Evolutionary conservation across 2,888 invertebrate species (phyloP), one percentile per base, ranked within the genome.

Genomic region (Apotomis capreana): DNA sequence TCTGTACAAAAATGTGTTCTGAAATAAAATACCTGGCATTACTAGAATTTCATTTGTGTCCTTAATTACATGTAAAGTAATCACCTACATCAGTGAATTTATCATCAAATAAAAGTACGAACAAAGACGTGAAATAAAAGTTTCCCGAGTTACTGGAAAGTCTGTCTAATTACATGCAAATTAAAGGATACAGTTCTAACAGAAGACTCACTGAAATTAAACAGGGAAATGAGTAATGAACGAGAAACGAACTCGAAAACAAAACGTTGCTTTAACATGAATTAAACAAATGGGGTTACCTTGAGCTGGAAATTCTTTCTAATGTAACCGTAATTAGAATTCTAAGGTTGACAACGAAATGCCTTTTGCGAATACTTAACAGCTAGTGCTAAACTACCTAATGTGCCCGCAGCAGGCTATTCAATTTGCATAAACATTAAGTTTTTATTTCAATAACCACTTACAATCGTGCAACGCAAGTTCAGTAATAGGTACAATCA

Each of bases 121-220:
- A 70, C 73, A 70, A 70, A 63, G 62, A 62, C 58, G 58, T 54
- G 76, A 69, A 60, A 75, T 68, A 68, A 73, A 79, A 80, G 74
- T 80, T 80, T 75, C 68, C 79, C 75, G 75, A 76, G 73, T 76
- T 79, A 78, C 69, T 68, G 68, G 63, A 79, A 74, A 78, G 77
- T 75, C 78, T 76, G 69, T 78, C 74, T 82, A 84, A 87, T 87
- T 84, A 81, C 79, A 85, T 85, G 83, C 80, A 85, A 87, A 87
- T 85, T 84, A 84, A 78, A 82, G 78, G 78, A 73, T 58, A 69
- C 59, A 58, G 76, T 73, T 72, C 76, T 79, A 77, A 80, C 78
- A 78, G 81, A 83, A 76, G 77, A 78, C 77, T 71, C 74, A 59
- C 69, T 68, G 68, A 76, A 80, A 79, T 77, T 79, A 76, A 78